Percentiles rank a stretch among this genome's conserved stretches.
These are phyloP conservation scores for Tinea semifulvella DNA, from an alignment of 2,888 invertebrate genomes.

Conservation along the genomic window DNA sequence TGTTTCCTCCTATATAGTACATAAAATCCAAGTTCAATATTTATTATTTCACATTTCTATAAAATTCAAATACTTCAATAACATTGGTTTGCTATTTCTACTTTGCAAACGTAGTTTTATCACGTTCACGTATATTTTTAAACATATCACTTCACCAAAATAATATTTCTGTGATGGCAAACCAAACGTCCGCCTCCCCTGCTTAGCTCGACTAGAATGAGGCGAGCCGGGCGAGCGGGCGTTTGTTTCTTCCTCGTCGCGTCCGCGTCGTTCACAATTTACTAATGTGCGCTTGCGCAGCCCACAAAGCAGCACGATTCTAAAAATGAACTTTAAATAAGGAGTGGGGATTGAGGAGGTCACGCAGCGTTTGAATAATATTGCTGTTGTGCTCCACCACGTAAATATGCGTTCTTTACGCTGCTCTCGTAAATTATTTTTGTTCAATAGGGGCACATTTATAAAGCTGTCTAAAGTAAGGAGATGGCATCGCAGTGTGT, in stretches of 20 bases:
- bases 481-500: too few species aligned
- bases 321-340: slow-evolving; percentile 6
- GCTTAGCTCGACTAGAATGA: neutral
- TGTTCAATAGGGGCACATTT: too few species aligned
- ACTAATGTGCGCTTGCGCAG: slow-evolving; percentile 3
- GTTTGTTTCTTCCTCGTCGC: neutral
- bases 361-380: slow-evolving; percentile 8
- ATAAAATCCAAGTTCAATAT: too few species aligned
- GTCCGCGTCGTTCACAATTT: neutral
- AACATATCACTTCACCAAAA: too few species aligned
- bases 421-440: neutral
- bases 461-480: too few species aligned
- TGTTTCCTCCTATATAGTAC: too few species aligned
- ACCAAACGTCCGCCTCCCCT: neutral
- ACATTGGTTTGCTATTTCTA: too few species aligned
- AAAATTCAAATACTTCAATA: too few species aligned
- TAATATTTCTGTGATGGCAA: too few species aligned
- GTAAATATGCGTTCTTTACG: neutral
- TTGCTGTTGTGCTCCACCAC: slow-evolving; percentile 1
- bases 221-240: neutral
- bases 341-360: slow-evolving; percentile 6
- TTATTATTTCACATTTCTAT: too few species aligned
- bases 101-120: too few species aligned
- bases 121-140: too few species aligned
- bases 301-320: slow-evolving; percentile 6